phyloP scores from a whole-genome alignment of 1,140 invertebrate species.

The Aethina tumida region DNA sequence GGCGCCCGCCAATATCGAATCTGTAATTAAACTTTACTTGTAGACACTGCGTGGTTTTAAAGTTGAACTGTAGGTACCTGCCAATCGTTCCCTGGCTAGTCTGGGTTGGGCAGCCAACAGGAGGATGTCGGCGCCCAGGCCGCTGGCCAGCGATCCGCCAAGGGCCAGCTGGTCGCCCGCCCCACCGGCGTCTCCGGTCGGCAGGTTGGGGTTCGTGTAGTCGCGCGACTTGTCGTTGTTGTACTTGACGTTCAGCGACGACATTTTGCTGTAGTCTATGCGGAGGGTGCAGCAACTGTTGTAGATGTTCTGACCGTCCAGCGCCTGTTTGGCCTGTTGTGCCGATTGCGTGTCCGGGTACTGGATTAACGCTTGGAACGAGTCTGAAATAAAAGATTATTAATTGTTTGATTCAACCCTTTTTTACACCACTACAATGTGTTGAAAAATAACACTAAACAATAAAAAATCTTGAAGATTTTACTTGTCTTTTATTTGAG shows the following conservation, averaged over 20 bases:
- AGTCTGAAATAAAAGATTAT: conserved; percentile 58
- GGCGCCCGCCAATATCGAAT: conserved; percentile 43
- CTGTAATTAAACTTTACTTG: conserved; percentile 13
- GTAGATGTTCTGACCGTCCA: conserved; percentile 98
- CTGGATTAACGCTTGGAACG: conserved; percentile 98
- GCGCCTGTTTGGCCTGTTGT: conserved; percentile 89
- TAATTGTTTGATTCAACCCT: not conserved
- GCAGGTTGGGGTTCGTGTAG: conserved; percentile 95
- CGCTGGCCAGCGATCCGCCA: conserved; percentile 46
- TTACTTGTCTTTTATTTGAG: conserved; percentile 2
- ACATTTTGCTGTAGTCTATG: conserved; percentile 98
- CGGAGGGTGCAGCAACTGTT: conserved; percentile 98
- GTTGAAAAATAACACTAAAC: not conserved
- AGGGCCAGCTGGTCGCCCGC: conserved; percentile 40
- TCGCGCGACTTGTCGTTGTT: conserved; percentile 99
- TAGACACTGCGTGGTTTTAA: not conserved
- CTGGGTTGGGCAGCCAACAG: conserved; percentile 37
- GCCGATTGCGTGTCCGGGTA: conserved; percentile 94
- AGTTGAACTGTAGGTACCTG: conserved; percentile 24
- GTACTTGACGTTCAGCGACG: conserved; percentile 96
- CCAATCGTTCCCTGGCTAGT: conserved; percentile 35
- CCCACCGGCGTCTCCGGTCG: conserved; percentile 83
- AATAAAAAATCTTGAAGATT: conserved; percentile 1
- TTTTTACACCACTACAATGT: no score
- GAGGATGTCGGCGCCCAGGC: conserved; percentile 43